Base-by-base conservation (phyloP, 2,888 invertebrate genomes). In the Schizotus pectinicornis region DNA sequence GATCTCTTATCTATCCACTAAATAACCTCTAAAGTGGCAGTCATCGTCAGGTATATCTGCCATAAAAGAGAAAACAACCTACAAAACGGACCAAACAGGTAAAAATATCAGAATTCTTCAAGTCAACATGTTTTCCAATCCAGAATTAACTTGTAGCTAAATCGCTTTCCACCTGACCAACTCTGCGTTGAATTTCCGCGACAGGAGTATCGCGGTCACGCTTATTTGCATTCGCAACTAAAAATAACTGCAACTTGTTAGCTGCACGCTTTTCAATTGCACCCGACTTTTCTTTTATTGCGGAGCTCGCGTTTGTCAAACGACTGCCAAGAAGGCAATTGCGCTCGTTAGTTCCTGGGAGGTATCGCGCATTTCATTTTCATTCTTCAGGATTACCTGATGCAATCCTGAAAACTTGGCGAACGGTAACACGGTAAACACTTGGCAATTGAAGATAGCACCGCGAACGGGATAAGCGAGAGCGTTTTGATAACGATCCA, bases 21-120 rank as follows among this genome's bases (percentile, higher is more conserved):
- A 22, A 22, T 22, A 22, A 22, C 22, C 5, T 9, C 12, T 46
- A 34, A 46, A 46, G 34, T 12, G 47, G 30, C 37, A 36, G 22
- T 22, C 22, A 22, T 22, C 22, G 22, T 22, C 22, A 22, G 22
- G 22, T 47, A 14, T 36, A 47, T 47, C 34, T 47, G 36, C 22
- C 47, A 47, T 47, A 47, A 46, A 47, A 48, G 37, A 48, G 48
- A 48, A 48, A 48, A 36, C 36, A 36, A 35, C 36, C 36, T 36
- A 47, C 22, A 47, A 47, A 46, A n/a, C n/a, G n/a, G n/a, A 34
- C 35, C 11, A 35, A 46, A 45, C 46, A 46, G 46, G 47, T 47
- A 47, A 9, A 22, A 14, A 43, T 30, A 22, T 37, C 37, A 48
- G 37, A 48, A 48, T 48, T 38, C 38, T 22, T 41, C 13, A 41